Base-by-base conservation (phyloP, 2,113 vertebrate genomes). In the Anoplopoma fimbria region DNA sequence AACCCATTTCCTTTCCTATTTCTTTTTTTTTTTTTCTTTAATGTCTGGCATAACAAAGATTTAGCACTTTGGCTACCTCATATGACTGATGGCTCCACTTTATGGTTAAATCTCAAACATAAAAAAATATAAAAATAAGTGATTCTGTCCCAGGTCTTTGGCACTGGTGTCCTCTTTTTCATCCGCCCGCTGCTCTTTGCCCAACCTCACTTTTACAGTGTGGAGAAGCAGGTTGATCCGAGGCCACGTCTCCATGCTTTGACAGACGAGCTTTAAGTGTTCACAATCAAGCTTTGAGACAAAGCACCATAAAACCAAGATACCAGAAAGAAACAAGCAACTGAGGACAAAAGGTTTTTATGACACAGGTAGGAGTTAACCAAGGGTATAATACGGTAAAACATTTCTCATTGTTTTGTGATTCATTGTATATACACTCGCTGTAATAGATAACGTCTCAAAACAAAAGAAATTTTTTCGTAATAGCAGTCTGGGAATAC, bases 211-310 rank as follows among this genome's bases (percentile, higher is more conserved):
- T 91, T 88, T 82, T 88, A 86, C 90, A 85, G 89, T 89, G 84
- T 85, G 89, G 91, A 84, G 83, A 83, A 91, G 89, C 89, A 83
- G 87, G 84, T 53, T 78, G 82, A 89, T 84, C 75, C 49, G 83
- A 93, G 84, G 81, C 91, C 87, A 91, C 77, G 19, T 88, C 19
- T 87, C 82, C 88, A 89, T 87, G 91, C 93, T 88, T 93, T 84
- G 84, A 90, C 89, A 92, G 90, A 93, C 86, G 84, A 92, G 88
- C 90, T 93, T 93, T 92, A 93, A 93, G 93, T 82, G 86, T 87
- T 92, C 89, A 91, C 82, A 90, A 92, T 91, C 89, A 89, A 92
- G 86, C 92, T 92, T 90, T 86, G 82, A 91, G 88, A 94, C 93
- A 92, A 93, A 93, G 91, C 90, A 82, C 85, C 13, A 77, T 79